Evolutionary conservation across 92 coral and sea anemone species (phyloP).

Genomic region (Hydrozoanthus gracilis): DNA sequence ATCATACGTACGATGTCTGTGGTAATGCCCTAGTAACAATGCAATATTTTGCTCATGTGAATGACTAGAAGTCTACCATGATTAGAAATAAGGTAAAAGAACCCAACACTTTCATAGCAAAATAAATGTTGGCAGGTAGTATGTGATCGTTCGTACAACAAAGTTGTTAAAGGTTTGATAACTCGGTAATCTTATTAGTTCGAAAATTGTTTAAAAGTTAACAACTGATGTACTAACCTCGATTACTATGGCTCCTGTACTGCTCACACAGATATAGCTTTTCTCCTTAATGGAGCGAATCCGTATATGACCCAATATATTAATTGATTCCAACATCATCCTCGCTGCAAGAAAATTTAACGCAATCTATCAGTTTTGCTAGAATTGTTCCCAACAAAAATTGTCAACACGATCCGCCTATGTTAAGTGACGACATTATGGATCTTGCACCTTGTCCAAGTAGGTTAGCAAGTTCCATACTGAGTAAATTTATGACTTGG

Average conservation of each 20-base stretch:
- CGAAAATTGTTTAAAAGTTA: not conserved
- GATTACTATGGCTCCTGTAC: conserved; percentile 39
- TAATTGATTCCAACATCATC: conserved; percentile 66
- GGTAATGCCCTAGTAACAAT: too few relatives aligned
- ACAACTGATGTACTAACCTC: conserved; percentile 49
- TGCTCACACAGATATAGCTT: conserved; percentile 62
- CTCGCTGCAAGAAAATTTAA: conserved; percentile 36
- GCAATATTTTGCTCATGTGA: too few relatives aligned
- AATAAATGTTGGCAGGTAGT: not conserved
- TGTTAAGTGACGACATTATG: too few relatives aligned
- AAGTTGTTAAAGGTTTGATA: not conserved
- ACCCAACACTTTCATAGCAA: not conserved
- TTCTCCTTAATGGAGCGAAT: conserved; percentile 60
- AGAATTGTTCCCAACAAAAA: too few relatives aligned
- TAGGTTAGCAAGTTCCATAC: too few relatives aligned
- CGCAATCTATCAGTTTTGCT: too few relatives aligned
- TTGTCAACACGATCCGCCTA: too few relatives aligned
- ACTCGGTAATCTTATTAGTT: not conserved
- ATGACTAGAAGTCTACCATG: too few relatives aligned
- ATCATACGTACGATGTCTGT: too few relatives aligned
- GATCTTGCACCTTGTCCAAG: too few relatives aligned
- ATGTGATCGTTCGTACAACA: not conserved
- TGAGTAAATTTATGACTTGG: too few relatives aligned
- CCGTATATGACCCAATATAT: conserved; percentile 58
- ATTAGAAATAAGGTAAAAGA: too few relatives aligned